These are phyloP conservation scores for Verasper variegatus DNA, from an alignment of 2,113 vertebrate species.

Conservation along the genomic window DNA sequence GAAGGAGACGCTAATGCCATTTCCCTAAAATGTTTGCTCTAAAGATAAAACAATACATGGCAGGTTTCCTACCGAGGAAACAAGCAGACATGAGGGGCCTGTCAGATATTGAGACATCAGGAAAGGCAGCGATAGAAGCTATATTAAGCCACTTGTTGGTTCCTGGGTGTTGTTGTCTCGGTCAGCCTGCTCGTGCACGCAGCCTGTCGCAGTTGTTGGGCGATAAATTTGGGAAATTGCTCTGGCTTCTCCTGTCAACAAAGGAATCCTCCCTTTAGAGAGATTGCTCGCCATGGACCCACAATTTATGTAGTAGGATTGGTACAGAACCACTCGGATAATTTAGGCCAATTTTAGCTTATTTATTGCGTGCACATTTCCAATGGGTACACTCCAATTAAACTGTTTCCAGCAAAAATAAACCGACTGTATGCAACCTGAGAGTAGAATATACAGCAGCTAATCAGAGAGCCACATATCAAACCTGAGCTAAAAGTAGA, in stretches of 20 bases:
- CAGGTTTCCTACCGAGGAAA: conserved; percentile 13
- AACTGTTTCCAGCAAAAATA: no score
- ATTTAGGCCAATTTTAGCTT: neutral
- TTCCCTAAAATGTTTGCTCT: conserved; percentile 2
- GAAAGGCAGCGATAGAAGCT: conserved; percentile 30
- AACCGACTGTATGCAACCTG: no score
- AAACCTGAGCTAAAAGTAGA: neutral
- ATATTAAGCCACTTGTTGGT: conserved; percentile 28
- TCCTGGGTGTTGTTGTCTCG: conserved; percentile 27
- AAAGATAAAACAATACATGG: conserved; percentile 3
- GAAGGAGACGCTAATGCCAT: conserved; percentile 13
- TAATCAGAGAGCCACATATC: neutral
- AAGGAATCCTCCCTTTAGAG: conserved; percentile 48
- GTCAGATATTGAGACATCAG: conserved; percentile 21
- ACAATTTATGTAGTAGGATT: conserved; percentile 39
- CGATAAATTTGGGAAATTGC: conserved; percentile 64
- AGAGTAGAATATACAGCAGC: neutral
- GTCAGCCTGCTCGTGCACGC: conserved; percentile 10
- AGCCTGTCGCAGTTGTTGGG: conserved; percentile 45
- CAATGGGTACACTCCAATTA: neutral
- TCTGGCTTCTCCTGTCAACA: conserved; percentile 28
- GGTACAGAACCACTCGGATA: neutral
- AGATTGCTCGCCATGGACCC: conserved; percentile 18
- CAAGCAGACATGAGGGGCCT: neutral
- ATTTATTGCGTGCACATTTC: neutral